Evolutionary conservation across 2,797 vertebrate genomes (phyloP), one percentile per base, ranked within the genome.

Genomic region (Enteromius radiatus): DNA sequence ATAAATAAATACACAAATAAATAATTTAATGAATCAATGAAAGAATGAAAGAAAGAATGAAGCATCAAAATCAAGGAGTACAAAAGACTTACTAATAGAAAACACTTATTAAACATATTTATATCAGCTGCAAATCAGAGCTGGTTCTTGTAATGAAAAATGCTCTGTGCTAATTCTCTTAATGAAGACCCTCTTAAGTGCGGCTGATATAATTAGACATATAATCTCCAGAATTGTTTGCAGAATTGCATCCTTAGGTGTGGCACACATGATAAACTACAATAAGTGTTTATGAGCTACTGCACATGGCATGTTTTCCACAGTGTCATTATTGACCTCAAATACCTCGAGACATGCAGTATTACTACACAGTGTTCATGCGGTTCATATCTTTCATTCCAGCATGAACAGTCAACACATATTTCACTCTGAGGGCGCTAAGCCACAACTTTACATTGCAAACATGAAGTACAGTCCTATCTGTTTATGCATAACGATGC

Each of bases 221-320:
- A 64, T 75, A 69, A 80, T 49, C 14, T 31, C 15, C 36, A 21
- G 8, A 56, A 76, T 52, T 59, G 36, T 67, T 33, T 45, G 68
- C 19, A 65, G 11, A 9, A 49, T 80, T 56, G 54, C 71, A 43
- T 63, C 23, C 19, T 47, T 73, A 59, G 19, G 65, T 71, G 47
- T 59, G 67, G 79, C 69, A 79, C 43, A 59, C 54, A 52, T 76
- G 76, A 43, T 70, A 54, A 41, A 68, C 80, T 38, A 61, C 21
- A 21, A 17, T 68, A 54, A 61, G 28, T 36, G 28, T 5, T 63
- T 80, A 63, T 64, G 68, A 63, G 54, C 26, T 23, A 6, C 21
- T 59, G 52, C 23, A n/a, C 43, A 43, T 12, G 23, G 36, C 67
- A 71, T 56, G 31, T 59, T 70, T n/a, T 9, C 36, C 49, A 78